Conservation (phyloP, 2,797 vertebrate genomes). For the Hypotaenidia okinawae region DNA sequence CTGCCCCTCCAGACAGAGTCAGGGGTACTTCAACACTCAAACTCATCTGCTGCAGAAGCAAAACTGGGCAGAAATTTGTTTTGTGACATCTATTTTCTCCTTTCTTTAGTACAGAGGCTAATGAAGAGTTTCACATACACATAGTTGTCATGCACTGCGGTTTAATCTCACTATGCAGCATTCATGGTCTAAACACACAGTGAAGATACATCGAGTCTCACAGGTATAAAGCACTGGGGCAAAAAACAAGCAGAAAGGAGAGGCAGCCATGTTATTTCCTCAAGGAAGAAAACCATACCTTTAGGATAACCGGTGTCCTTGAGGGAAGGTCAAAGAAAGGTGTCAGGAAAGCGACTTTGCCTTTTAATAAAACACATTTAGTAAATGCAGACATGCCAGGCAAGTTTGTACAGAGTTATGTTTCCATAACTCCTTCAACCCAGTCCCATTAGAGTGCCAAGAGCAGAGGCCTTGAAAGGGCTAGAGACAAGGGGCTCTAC, state of each 20-base stretch:
- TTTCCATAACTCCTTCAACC: neutral
- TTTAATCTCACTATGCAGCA: neutral
- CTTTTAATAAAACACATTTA: neutral
- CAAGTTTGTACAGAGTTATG: neutral
- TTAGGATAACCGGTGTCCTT: neutral
- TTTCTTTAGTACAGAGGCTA: neutral
- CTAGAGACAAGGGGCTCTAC: neutral
- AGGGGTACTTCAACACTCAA: slow-evolving; percentile 14
- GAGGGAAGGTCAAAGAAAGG: slow-evolving; percentile 6
- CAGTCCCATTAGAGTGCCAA: neutral
- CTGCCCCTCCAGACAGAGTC: rapidly evolving
- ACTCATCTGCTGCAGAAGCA: slow-evolving; percentile 13
- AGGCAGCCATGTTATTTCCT: neutral
- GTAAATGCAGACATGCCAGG: neutral
- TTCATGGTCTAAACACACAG: slow-evolving; percentile 8
- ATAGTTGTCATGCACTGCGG: slow-evolving; percentile 26
- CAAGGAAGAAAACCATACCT: neutral
- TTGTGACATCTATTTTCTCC: slow-evolving; percentile 10
- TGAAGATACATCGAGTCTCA: neutral
- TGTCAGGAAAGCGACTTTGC: neutral
- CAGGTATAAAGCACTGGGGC: neutral
- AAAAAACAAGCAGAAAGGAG: neutral
- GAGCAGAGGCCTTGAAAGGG: neutral
- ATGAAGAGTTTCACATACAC: slow-evolving; percentile 53
- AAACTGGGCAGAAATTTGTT: slow-evolving; percentile 30